These are phyloP conservation scores for Mizuhopecten yessoensis DNA, from an alignment of 1,140 invertebrate species.

Conservation along the genomic window DNA sequence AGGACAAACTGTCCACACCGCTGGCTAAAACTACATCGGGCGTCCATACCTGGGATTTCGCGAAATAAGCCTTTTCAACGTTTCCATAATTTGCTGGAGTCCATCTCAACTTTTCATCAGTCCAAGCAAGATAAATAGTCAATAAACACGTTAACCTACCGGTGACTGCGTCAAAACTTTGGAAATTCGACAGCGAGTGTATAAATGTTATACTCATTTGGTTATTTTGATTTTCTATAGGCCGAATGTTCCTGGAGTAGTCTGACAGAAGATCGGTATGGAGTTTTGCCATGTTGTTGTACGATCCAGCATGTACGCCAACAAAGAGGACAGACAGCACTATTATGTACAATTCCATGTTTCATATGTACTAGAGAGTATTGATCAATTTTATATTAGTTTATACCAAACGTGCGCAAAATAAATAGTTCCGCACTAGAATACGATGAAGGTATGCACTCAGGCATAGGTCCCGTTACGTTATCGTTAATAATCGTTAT, in stretches of 20 bases:
- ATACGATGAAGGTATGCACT: too few relatives aligned
- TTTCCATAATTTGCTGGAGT: slow-evolving; percentile 35
- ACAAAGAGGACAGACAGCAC: not conserved
- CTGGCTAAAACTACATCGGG: not conserved
- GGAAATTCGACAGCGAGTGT: not conserved
- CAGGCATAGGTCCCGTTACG: too few relatives aligned
- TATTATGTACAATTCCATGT: not conserved
- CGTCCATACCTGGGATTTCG: slow-evolving; percentile 1
- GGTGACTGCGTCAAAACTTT: not conserved
- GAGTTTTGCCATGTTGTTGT: not conserved
- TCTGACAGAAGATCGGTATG: not conserved
- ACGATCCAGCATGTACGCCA: not conserved
- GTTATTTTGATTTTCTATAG: not conserved
- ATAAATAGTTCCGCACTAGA: too few relatives aligned
- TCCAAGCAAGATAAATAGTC: not conserved
- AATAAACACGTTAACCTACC: not conserved
- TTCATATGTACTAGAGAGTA: too few relatives aligned
- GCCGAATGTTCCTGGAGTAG: not conserved
- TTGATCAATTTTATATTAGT: too few relatives aligned
- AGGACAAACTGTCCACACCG: not conserved
- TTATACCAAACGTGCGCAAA: too few relatives aligned
- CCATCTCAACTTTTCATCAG: slow-evolving; percentile 41
- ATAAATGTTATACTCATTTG: slow-evolving; percentile 10
- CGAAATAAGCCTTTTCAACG: not conserved
- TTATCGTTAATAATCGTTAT: too few relatives aligned